Evolutionary conservation across 2,797 vertebrate species (phyloP), one percentile per base, ranked within the genome.

Genomic region (Mastacembelus armatus): DNA sequence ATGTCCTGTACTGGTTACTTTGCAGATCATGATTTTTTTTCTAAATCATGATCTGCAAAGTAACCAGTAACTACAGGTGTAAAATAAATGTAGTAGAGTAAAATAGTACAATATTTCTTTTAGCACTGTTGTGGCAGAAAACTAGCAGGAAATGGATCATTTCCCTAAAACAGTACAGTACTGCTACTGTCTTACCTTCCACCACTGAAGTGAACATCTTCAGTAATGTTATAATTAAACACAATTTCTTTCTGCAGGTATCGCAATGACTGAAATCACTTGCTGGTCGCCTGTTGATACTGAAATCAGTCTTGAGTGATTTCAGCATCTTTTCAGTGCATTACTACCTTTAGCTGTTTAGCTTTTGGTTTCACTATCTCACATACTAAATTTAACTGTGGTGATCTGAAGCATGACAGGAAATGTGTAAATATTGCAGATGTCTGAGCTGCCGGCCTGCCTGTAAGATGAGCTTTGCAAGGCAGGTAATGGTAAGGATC

Each of bases 401-500:
- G 76, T 88, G 90, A 88, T 83, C 59, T 81, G 57, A 84, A 66
- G 91, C 92, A 92, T 93, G 92, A 94, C 85, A 79, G 90, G 77
- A 89, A 69, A 88, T 93, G 90, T 96, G 96, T 95, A 93, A 96
- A 96, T 90, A 90, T 97, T 94, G 89, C 94, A 98, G 96, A 98
- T 98, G 96, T 99, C 92, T 98, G 97, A 98, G 91, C 93, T 91
- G 94, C 92, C 86, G 89, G 88, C 92, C 94, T 95, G 94, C 92
- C 95, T 96, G 92, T 91, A 93, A 95, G 94, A 95, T 94, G 95
- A 95, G 88, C 85, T 92, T 90, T 93, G 91, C 89, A 92, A 94
- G 93, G 89, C 95, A 95, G 95, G 92, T 94, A 80, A 96, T 95
- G 98, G 96, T 98, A 98, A 98, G 96, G 92, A 94, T 80, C 63